Base-by-base conservation (phyloP, 2,113 vertebrate species). In the Salvelinus alpinus region DNA sequence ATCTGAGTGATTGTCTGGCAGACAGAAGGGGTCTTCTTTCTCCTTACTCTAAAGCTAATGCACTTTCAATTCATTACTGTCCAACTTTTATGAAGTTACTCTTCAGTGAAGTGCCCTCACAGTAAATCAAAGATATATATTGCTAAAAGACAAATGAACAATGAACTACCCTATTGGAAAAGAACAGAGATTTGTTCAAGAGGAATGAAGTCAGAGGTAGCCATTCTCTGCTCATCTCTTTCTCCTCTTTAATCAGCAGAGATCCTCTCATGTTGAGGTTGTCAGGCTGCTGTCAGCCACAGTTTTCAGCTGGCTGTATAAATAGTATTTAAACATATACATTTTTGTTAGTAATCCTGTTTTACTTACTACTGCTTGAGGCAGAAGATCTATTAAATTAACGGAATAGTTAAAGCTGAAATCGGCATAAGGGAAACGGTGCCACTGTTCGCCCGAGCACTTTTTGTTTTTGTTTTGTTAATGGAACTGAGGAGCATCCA, bases 11-110 rank as follows among this genome's bases (percentile, higher is more conserved):
- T 47, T 44, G 34, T 22, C 38, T 47, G 68, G n/a, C 38, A 70
- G 64, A 71, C 75, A 77, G 78, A 70, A 68, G 20, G 71, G 70
- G 59, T 68, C 79, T 25, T 54, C 70, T 48, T 65, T n/a, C 68
- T 70, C 67, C 67, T 70, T 13, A 47, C 38, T 24, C 68, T 34
- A 38, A 72, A 18, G 78, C 82, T 90, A 86, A 90, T 91, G 84
- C 81, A 72, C 90, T 92, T 91, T 92, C 85, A 85, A 79, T 90
- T 91, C 84, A 91, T 91, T 90, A 87, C 59, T 59, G 74, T 80
- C 79, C 79, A 80, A 84, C 79, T 87, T 65, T 71, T 71, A 79
- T 77, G 60, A 79, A 64, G 6, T 7, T 29, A 29, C 70, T 62
- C 77, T 3, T 73, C 16, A 48, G 65, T 79, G 51, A 82, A 82